These are phyloP conservation scores for Coregonus sp. DNA, from an alignment of 2,797 vertebrate genomes.

Conservation along the genomic window DNA sequence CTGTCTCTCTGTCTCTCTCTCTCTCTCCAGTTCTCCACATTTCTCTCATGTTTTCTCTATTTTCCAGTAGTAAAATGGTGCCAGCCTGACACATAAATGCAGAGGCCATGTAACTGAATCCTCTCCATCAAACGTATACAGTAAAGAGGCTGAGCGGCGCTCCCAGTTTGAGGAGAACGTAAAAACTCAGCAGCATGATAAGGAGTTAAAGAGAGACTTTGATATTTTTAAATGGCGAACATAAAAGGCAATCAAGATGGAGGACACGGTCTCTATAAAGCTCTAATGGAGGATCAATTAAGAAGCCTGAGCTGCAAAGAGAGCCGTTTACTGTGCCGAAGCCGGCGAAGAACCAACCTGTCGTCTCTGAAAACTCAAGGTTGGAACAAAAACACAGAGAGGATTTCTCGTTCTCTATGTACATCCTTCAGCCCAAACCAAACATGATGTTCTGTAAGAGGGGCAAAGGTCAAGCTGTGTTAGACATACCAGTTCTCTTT, in stretches of 20 bases:
- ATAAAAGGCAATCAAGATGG: conserved; percentile 50
- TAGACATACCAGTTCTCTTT: background rate
- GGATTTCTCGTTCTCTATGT: background rate
- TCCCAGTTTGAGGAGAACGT: conserved; percentile 34
- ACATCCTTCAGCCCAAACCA: background rate
- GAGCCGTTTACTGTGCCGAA: conserved; percentile 36
- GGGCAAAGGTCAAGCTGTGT: background rate
- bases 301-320: conserved; percentile 44
- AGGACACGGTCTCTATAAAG: conserved; percentile 56
- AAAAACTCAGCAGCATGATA: conserved; percentile 48
- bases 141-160: conserved; percentile 23
- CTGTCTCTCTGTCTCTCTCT: conserved; percentile 24
- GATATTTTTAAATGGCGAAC: conserved; percentile 51
- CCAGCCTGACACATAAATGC: conserved; percentile 44
- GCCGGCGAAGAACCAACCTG: background rate
- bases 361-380: background rate
- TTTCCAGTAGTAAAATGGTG: conserved; percentile 44
- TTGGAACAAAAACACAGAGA: background rate
- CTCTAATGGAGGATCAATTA: conserved; percentile 60
- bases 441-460: background rate
- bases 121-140: conserved; percentile 45
- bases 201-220: conserved; percentile 48
- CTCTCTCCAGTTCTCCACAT: conserved; percentile 31
- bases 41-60: conserved; percentile 38
- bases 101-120: conserved; percentile 30